Base-by-base conservation (phyloP, 92 coral and sea anemone genomes). In the Heliopora coerulea region DNA sequence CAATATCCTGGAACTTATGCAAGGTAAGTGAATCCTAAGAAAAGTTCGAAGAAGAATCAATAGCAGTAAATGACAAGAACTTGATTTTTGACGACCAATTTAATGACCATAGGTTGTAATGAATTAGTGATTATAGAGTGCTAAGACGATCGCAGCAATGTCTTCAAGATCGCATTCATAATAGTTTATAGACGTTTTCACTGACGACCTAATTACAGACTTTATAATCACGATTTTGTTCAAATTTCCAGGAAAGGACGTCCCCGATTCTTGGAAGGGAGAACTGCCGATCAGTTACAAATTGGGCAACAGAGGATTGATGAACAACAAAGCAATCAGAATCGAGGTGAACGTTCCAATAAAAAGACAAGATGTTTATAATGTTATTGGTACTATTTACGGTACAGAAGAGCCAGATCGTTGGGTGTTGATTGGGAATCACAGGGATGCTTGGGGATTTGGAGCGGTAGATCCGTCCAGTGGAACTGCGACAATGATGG, bases 371-470 rank as follows among this genome's bases (percentile, higher is more conserved):
- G 67, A 88, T 13, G 86, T 91, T 66, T 91, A 78, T 83, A 91
- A 91, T 62, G 97, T 88, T 27, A 88, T 91, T 62, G 97, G 97
- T 8, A 88, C 95, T 30, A 91, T 91, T 27, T 85, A 88, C 65
- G 97, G 97, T 12, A 65, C 41, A 46, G 88, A 86, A 34, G 97
- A 91, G 27, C 96, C 97, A 9, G 97, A 91, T 72, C 88, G 97
- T 41, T 88, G 81, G 62, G 97, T 91, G 41, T 74, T 91, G 50
- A 83, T 88, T 62, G 97, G 97, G 54, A 91, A 83, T 44, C 97
- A 91, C 60, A 86, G 93, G 60, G 97, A 91, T 37, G 52, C 97
- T 8, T 91, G 97, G 97, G 90, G 88, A 24, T 57, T 88, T 49
- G 97, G 97, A 41, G 97, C 93, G 19, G 88, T 91, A 8, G 97